These are phyloP conservation scores for Opisthocomus hoazin DNA, from an alignment of 2,113 vertebrate genomes.

Conservation along the genomic window DNA sequence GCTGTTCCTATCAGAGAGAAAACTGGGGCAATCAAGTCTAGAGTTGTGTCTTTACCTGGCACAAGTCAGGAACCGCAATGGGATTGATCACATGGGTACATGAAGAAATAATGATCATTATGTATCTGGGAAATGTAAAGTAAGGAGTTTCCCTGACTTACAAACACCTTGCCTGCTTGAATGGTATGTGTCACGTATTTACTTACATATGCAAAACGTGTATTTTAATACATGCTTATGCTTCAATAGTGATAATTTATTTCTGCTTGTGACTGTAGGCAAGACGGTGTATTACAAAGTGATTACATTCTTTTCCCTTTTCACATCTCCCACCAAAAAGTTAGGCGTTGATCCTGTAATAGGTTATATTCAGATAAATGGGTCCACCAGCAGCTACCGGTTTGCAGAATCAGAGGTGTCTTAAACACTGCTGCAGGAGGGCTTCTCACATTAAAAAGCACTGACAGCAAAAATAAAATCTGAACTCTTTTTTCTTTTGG, in stretches of 20 bases:
- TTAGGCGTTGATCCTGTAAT: background rate
- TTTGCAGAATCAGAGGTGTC: background rate
- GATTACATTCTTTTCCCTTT: background rate
- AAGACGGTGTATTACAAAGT: background rate
- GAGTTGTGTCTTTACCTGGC: background rate
- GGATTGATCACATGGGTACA: background rate
- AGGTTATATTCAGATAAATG: background rate
- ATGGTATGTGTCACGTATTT: background rate
- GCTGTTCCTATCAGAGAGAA: background rate
- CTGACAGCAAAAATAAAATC: background rate
- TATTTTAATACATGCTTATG: background rate
- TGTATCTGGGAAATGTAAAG: background rate
- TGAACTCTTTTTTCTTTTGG: background rate
- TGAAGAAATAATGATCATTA: background rate
- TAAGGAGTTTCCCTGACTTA: background rate
- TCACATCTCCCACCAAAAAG: background rate
- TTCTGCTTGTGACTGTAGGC: background rate
- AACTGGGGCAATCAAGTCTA: background rate
- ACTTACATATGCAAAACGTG: fast-evolving
- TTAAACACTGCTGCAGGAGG: background rate
- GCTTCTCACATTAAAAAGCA: background rate
- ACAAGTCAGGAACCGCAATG: fast-evolving
- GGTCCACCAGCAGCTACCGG: background rate
- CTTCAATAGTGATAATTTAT: background rate
- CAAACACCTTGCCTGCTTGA: background rate